These are phyloP conservation scores for Sitobion miscanthi DNA, from an alignment of 1,140 invertebrate species.

Conservation along the genomic window DNA sequence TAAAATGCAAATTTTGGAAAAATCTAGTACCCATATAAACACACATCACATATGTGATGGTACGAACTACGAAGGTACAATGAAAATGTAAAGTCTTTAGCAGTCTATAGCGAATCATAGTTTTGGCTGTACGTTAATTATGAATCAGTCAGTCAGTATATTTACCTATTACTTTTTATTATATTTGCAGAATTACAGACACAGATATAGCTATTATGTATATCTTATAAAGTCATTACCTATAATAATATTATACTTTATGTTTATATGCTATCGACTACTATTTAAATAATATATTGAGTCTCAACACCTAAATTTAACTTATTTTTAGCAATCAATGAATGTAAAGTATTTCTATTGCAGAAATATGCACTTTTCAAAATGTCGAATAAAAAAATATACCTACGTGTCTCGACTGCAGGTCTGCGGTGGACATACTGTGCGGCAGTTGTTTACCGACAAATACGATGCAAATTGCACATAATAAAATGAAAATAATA, in stretches of 20 bases:
- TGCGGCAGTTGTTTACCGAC: too few relatives aligned
- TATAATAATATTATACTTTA: neutral
- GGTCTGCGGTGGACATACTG: neutral
- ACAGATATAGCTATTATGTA: neutral
- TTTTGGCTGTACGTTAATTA: too few relatives aligned
- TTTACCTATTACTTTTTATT: too few relatives aligned
- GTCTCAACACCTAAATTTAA: neutral
- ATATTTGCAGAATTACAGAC: too few relatives aligned
- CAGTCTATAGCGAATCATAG: too few relatives aligned
- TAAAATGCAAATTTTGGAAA: too few relatives aligned
- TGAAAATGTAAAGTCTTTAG: too few relatives aligned
- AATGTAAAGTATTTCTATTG: neutral
- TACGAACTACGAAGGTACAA: too few relatives aligned
- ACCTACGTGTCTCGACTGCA: neutral
- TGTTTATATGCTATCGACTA: neutral
- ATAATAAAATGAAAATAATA: neutral
- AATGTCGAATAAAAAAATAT: neutral
- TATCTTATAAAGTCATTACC: neutral
- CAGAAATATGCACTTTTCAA: neutral
- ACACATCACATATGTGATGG: too few relatives aligned
- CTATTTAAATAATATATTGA: neutral
- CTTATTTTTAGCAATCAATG: neutral
- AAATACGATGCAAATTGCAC: neutral
- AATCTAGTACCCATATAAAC: too few relatives aligned
- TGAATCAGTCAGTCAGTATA: too few relatives aligned